Evolutionary conservation across 2,888 invertebrate genomes (phyloP).

Genomic region (Zonitis immaculata): DNA sequence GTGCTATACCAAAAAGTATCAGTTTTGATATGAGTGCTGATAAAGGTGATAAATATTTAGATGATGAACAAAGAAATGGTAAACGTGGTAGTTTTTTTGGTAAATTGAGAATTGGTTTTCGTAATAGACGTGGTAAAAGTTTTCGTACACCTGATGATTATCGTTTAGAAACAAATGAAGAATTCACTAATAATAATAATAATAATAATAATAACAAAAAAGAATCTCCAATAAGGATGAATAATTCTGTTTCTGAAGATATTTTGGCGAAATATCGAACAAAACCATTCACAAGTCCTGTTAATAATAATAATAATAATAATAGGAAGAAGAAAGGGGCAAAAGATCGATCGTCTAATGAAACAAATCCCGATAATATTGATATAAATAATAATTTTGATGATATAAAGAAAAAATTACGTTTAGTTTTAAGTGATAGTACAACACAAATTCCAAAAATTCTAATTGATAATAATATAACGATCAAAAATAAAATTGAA

Average conservation of each 20-base stretch:
- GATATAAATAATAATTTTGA: slow-evolving; percentile 47
- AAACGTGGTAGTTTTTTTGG: slow-evolving; percentile 65
- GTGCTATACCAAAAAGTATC: slow-evolving; percentile 87
- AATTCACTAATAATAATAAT: slow-evolving; percentile 28
- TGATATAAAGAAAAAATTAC: slow-evolving; percentile 81
- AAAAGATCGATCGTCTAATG: slow-evolving; percentile 49
- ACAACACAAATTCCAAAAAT: slow-evolving; percentile 64
- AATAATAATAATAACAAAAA: slow-evolving; percentile 22
- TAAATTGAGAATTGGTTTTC: slow-evolving; percentile 66
- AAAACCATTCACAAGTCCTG: slow-evolving; percentile 32
- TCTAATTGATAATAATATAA: slow-evolving; percentile 37
- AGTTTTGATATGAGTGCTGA: slow-evolving; percentile 88
- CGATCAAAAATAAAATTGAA: slow-evolving; percentile 50
- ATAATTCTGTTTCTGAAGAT: slow-evolving; percentile 65
- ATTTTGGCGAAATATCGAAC: slow-evolving; percentile 89
- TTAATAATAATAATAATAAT: slow-evolving; percentile 21
- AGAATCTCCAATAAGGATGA: slow-evolving; percentile 28
- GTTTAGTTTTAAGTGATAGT: slow-evolving; percentile 85
- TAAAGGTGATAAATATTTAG: slow-evolving; percentile 62
- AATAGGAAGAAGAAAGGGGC: slow-evolving; percentile 35
- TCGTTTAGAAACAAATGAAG: no score
- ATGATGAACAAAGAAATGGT: slow-evolving; percentile 53
- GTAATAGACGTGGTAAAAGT: slow-evolving; percentile 58
- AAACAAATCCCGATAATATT: slow-evolving; percentile 50
- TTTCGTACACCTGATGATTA: slow-evolving; percentile 43